Base-by-base conservation (phyloP, 2,113 vertebrate genomes). In the Puntigrus tetrazona region DNA sequence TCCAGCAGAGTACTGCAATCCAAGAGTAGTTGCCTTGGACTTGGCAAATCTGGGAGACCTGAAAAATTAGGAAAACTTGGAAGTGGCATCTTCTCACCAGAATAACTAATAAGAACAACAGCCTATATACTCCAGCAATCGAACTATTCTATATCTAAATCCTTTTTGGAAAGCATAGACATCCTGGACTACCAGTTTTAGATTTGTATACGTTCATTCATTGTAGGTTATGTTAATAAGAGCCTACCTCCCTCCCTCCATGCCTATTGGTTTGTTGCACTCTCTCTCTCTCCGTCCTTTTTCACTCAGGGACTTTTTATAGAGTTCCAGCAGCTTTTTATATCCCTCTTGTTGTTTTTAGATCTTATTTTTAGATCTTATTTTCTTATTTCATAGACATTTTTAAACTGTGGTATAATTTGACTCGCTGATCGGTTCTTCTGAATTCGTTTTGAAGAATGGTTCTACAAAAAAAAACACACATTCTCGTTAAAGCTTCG, bases 1-100 rank as follows among this genome's bases (percentile, higher is more conserved):
- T 90, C 89, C 84, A 74, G 20, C 34, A 7, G 5, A 63, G 78
- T 13, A 61, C 55, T 31, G 57, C 84, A 89, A 74, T 88, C 85
- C 45, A 80, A 67, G 14, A 82, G 72, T 25, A 86, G 57, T 20
- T 55, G 55, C 29, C 86, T 78, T 72, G 87, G 77, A 76, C 72
- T 16, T 79, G 52, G 81, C 9, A 81, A 38, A 65, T 81, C 50
- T 59, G 81, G 55, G 43, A 80, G 70, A 65, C 47, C 29, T 74
- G 84, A 52, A 11, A 86, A 73, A 75, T 43, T 27, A 3, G 31
- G 84, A 36, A 86, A 63, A 73, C 61, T n/a, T 78, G 85, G 63
- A 20, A 79, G 67, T 29, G 85, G 81, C 85, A 86, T 86, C 47
- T 70, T 76, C 14, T 57, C 10, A 2, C 6, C 31, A 70, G 27